Base-by-base conservation (phyloP, 2,797 vertebrate genomes). In the Steatocranus sp. region DNA sequence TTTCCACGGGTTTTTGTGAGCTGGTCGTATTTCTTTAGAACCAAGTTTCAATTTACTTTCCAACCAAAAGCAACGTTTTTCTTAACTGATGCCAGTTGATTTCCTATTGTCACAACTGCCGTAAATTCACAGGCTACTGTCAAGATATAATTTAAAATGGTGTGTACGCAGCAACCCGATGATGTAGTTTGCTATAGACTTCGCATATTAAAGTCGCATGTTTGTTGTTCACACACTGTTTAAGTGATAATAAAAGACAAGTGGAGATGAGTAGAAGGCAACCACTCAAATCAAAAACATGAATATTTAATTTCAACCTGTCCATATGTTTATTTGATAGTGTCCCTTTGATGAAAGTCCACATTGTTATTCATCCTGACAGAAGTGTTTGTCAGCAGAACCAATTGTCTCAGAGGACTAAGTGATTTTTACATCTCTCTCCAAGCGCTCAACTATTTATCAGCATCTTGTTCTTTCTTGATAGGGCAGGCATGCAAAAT, bases 371-470 rank as follows among this genome's bases (percentile, higher is more conserved):
- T 73, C 41, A 73, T 20, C n/a, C 25, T 43, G 75, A 56, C 23
- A 76, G 15, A 79, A 75, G 5, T 80, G 80, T 81, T 87, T 88
- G 75, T 84, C 83, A 79, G 79, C 56, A 68, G 63, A 79, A 78
- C 25, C 79, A 66, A 82, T 83, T 82, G 61, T 48, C 41, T 48
- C 68, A 48, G 43, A 48, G 68, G 43, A 48, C 25, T 48, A 51
- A 82, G 88, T 80, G 34, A 82, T 84, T 88, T 85, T 81, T 79
- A 79, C 56, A 61, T 84, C 74, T 83, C 87, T 76, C 63, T 74
- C 75, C 7, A 53, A 73, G 68, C 1, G 2, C 68, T 32, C 27
- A 73, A 49, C 25, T 73, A n/a, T 81, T 89, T 80, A 87, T 83
- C 88, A 88, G 78, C 58, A 82, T 78, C 70, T 63, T 23, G 78